Evolutionary conservation across 1,140 invertebrate genomes (phyloP).

Genomic region (Papilio xuthus): DNA sequence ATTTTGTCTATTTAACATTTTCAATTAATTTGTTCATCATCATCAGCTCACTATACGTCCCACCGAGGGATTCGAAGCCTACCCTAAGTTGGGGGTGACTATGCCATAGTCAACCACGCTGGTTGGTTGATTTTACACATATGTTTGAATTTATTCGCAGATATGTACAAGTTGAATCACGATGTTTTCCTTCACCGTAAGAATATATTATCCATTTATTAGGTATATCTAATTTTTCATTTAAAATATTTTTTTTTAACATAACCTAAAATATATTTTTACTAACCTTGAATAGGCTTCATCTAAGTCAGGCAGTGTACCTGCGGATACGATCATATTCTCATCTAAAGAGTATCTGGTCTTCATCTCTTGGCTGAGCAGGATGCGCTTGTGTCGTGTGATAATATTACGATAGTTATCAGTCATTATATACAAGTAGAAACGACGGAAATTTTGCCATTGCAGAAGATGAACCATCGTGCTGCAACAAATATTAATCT

Average conservation of each 20-base stretch:
- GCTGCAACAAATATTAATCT: conserved; percentile 76
- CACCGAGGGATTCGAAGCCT: too few species aligned
- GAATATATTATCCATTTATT: too few species aligned
- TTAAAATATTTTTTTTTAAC: background rate
- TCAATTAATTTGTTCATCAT: too few species aligned
- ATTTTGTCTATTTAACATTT: too few species aligned
- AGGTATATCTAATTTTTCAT: too few species aligned
- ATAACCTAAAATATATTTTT: background rate
- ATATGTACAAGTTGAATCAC: too few species aligned
- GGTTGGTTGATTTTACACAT: too few species aligned
- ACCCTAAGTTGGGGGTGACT: too few species aligned
- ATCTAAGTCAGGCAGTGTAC: conserved; percentile 92
- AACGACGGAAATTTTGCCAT: conserved; percentile 93
- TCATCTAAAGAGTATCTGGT: conserved; percentile 86
- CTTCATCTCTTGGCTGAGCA: conserved; percentile 90
- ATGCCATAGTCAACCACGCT: too few species aligned
- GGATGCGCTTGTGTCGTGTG: conserved; percentile 87
- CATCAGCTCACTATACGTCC: too few species aligned
- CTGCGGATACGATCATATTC: conserved; percentile 90
- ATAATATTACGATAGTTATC: conserved; percentile 94
- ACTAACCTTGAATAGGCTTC: conserved; percentile 91
- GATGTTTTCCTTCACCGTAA: too few species aligned
- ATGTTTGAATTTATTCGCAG: too few species aligned
- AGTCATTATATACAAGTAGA: conserved; percentile 96
- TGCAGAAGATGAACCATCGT: conserved; percentile 89